Evolutionary conservation across 1,140 invertebrate genomes (phyloP).

Genomic region (Trichogramma pretiosum): DNA sequence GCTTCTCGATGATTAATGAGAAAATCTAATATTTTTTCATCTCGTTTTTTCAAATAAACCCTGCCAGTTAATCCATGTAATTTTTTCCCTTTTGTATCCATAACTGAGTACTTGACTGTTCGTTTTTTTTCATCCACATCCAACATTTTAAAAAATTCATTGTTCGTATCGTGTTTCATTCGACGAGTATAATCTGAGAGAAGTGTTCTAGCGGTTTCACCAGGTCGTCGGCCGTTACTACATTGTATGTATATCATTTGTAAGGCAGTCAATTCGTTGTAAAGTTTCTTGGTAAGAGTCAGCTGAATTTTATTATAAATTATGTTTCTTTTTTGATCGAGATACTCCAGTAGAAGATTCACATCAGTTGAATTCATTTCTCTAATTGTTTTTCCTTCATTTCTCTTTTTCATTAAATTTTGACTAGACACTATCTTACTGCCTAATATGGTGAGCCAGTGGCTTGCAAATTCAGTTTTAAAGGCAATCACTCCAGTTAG

Average conservation of each 20-base stretch:
- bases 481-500: not conserved
- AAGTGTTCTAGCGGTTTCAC: not conserved
- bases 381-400: constrained; percentile 1
- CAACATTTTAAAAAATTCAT: not conserved
- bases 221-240: not conserved
- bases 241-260: not conserved
- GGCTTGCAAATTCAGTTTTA: not conserved
- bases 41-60: not conserved
- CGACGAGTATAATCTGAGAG: not conserved
- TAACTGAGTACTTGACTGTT: not conserved
- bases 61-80: not conserved
- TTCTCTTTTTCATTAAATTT: not conserved
- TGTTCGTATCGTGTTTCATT: not conserved
- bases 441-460: not conserved
- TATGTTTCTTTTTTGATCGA: not conserved
- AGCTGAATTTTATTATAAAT: not conserved
- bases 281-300: not conserved
- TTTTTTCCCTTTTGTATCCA: not conserved
- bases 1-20: not conserved
- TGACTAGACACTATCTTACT: not conserved
- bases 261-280: not conserved
- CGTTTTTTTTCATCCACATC: not conserved
- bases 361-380: not conserved
- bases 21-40: constrained; percentile 1
- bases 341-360: not conserved